These are phyloP conservation scores for Stegastes partitus DNA, from an alignment of 2,113 vertebrate genomes.

Conservation along the genomic window DNA sequence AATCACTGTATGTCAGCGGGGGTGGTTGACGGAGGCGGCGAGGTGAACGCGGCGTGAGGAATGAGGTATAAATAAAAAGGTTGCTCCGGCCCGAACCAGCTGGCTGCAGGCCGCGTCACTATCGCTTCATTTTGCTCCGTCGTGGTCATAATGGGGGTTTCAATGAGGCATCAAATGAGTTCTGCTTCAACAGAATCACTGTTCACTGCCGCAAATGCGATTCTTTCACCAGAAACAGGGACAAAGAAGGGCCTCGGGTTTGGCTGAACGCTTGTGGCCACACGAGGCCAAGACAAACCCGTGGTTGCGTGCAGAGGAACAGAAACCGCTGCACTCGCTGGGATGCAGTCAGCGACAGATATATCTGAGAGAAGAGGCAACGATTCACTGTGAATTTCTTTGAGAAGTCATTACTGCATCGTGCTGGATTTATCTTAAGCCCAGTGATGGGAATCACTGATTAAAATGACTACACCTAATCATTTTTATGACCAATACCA, in stretches of 20 bases:
- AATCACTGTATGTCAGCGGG: conserved; percentile 6
- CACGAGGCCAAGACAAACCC: not conserved
- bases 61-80: conserved; percentile 41
- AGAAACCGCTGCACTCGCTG: not conserved
- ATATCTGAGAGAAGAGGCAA: not conserved
- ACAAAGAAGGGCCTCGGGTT: not conserved
- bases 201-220: conserved; percentile 52
- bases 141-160: conserved; percentile 73
- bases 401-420: not conserved
- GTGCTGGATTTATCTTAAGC: not conserved
- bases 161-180: conserved; percentile 82
- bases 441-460: not conserved
- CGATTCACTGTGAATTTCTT: not conserved
- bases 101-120: conserved; percentile 51
- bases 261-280: not conserved
- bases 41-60: conserved; percentile 32
- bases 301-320: not conserved
- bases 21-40: not conserved
- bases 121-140: conserved; percentile 68
- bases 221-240: conserved; percentile 23
- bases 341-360: not conserved
- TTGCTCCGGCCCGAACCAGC: conserved; percentile 21
- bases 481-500: not conserved
- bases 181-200: conserved; percentile 63
- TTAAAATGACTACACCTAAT: not conserved